phyloP scores from a whole-genome alignment of 2,888 invertebrate genomes.

The Noctua janthina region DNA sequence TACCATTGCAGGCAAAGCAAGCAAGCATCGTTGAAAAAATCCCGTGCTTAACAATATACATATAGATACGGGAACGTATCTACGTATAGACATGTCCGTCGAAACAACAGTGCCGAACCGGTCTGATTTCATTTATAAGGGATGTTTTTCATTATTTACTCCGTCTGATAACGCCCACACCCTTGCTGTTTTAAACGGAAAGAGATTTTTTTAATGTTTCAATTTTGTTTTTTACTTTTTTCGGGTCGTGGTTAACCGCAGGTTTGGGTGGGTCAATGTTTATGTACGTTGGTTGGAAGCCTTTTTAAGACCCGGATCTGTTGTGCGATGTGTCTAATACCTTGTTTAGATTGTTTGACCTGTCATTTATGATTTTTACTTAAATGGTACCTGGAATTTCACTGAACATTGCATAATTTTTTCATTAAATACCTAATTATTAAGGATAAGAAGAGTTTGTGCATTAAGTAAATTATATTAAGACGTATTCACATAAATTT shows the following conservation, averaged over 20 bases:
- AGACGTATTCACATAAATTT: not conserved
- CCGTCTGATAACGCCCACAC: slow-evolving; percentile 68
- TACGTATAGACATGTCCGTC: slow-evolving; percentile 7
- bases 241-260: slow-evolving; percentile 10
- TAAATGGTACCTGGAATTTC: not conserved
- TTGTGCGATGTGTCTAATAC: slow-evolving; percentile 1
- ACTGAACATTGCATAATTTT: not conserved
- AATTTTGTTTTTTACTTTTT: slow-evolving; percentile 42
- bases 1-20: not conserved
- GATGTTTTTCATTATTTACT: slow-evolving; percentile 78
- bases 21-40: not conserved
- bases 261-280: slow-evolving; percentile 10
- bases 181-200: slow-evolving; percentile 58
- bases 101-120: slow-evolving; percentile 56
- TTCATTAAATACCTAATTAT: too few relatives aligned
- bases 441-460: too few relatives aligned
- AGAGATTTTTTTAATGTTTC: slow-evolving; percentile 55
- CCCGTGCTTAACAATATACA: not conserved
- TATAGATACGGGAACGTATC: not conserved
- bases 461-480: not conserved
- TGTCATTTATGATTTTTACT: not conserved
- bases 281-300: slow-evolving; percentile 1
- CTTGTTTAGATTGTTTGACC: too few relatives aligned
- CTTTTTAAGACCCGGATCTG: slow-evolving; percentile 5
- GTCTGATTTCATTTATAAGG: slow-evolving; percentile 77